Conservation (phyloP, 2,888 invertebrate species). For the Idaea straminata region DNA sequence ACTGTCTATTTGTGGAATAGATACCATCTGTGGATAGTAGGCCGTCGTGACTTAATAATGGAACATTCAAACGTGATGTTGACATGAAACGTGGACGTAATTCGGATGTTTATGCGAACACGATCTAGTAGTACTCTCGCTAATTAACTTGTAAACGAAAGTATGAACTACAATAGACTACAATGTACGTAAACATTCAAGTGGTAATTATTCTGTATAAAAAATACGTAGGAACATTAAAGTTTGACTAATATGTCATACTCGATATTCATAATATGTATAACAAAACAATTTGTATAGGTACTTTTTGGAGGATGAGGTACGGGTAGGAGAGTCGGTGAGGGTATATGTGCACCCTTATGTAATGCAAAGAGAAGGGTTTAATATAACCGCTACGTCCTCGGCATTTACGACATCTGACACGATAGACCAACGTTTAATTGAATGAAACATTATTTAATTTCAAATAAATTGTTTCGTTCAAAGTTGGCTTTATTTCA, state of each 20-base stretch:
- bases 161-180: not conserved
- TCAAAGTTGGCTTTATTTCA: too few species aligned
- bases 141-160: conserved; percentile 8
- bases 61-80: conserved; percentile 51
- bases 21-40: conserved; percentile 50
- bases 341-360: conserved; percentile 46
- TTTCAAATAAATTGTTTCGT: too few species aligned
- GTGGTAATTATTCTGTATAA: not conserved
- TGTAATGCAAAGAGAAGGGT: not conserved
- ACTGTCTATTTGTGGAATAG: conserved; percentile 44
- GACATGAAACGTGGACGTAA: conserved; percentile 50
- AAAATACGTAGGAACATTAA: too few species aligned
- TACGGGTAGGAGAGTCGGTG: conserved; percentile 36
- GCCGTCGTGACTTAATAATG: conserved; percentile 53
- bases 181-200: not conserved
- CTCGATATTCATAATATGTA: too few species aligned
- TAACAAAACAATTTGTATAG: too few species aligned
- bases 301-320: conserved; percentile 37
- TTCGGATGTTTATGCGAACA: conserved; percentile 40
- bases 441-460: too few species aligned
- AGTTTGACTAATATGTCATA: too few species aligned
- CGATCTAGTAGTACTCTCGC: conserved; percentile 24
- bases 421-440: too few species aligned
- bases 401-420: too few species aligned
- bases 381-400: too few species aligned